Conservation (phyloP, 2,888 invertebrate genomes). For the Caenorhabditis zanzibari region DNA sequence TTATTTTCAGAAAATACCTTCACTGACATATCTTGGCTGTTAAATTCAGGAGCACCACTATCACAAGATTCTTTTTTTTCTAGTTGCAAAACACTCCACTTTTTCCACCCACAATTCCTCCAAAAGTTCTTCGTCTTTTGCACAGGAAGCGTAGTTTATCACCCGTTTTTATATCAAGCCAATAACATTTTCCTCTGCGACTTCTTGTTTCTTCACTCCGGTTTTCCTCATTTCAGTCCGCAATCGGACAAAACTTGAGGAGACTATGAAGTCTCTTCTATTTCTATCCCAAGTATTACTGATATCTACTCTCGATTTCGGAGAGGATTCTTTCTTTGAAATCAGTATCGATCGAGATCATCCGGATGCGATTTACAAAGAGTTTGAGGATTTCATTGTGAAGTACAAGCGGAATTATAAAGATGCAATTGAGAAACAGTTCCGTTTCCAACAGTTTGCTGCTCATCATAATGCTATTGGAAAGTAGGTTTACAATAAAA, state of each 20-base stretch:
- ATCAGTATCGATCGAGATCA: slow-evolving; percentile 44
- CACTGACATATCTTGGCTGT: too few relatives aligned
- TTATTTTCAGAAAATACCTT: too few relatives aligned
- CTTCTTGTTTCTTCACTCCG: background rate
- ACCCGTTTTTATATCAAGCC: slow-evolving; percentile 24
- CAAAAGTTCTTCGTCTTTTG: slow-evolving; percentile 31
- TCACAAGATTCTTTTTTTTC: background rate
- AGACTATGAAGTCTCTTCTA: slow-evolving; percentile 26
- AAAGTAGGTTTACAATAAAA: too few relatives aligned
- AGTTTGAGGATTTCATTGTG: slow-evolving; percentile 49
- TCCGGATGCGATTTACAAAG: slow-evolving; percentile 49
- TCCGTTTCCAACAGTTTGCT: slow-evolving; percentile 36
- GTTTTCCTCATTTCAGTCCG: slow-evolving; percentile 26
- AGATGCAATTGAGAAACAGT: slow-evolving; percentile 43
- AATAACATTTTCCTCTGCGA: slow-evolving; percentile 16
- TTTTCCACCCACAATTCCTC: slow-evolving; percentile 11
- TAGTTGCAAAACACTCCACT: background rate
- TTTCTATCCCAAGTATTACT: slow-evolving; percentile 3
- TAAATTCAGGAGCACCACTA: too few relatives aligned
- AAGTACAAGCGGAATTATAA: slow-evolving; percentile 45
- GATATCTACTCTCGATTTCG: slow-evolving; percentile 1
- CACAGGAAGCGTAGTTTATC: slow-evolving; percentile 45
- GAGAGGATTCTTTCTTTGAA: slow-evolving; percentile 28
- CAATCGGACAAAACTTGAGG: background rate
- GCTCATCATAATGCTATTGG: slow-evolving; percentile 14